Conservation (phyloP, 2,797 vertebrate species). For the Otolemur crassicaudatus region DNA sequence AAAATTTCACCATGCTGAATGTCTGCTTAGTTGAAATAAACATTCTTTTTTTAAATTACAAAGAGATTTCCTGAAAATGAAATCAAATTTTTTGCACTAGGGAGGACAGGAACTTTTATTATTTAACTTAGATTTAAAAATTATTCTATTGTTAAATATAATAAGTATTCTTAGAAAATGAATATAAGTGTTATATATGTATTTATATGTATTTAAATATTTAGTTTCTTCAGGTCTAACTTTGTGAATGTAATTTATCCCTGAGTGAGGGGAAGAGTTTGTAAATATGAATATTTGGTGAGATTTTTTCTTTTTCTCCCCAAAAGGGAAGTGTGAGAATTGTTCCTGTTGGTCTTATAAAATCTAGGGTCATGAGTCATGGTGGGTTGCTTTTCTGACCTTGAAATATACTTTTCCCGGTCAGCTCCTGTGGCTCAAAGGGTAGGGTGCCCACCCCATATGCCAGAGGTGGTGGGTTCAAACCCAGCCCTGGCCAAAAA, state of each 20-base stretch:
- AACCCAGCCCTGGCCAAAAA: no score
- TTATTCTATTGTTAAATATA: constrained; percentile 29
- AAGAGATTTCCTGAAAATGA: constrained; percentile 52
- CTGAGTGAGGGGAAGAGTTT: not conserved
- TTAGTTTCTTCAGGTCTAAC: constrained; percentile 47
- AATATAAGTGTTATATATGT: not conserved
- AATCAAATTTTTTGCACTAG: constrained; percentile 1
- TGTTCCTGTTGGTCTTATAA: not conserved
- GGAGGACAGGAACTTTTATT: constrained; percentile 49
- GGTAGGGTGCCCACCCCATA: no score
- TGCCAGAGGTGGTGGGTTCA: no score
- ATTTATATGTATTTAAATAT: constrained; percentile 28
- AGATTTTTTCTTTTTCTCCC: not conserved
- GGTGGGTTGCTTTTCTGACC: not conserved
- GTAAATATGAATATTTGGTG: not conserved
- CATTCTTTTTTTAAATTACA: constrained; percentile 43
- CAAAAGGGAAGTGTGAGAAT: not conserved
- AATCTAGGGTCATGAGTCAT: not conserved
- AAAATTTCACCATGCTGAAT: not conserved
- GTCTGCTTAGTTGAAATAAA: constrained; percentile 4
- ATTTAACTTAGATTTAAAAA: constrained; percentile 64
- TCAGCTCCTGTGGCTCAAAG: no score
- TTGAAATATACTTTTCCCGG: not conserved
- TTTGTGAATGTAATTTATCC: constrained; percentile 47
- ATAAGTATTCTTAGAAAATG: not conserved